Conservation (phyloP, 2,797 vertebrate genomes). For the Paguma larvata region DNA sequence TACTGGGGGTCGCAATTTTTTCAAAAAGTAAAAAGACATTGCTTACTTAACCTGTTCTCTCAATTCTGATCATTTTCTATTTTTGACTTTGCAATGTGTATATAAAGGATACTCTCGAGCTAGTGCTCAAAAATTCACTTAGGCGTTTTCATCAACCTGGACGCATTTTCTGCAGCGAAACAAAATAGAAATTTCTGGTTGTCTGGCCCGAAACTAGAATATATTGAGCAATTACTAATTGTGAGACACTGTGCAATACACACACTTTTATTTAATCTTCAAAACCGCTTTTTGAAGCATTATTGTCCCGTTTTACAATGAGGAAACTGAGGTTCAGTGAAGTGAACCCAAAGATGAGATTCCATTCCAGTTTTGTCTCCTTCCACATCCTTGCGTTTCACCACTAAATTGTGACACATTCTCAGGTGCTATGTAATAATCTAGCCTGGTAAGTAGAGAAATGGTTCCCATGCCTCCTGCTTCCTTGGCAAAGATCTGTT, state of each 20-base stretch:
- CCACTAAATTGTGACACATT: not conserved
- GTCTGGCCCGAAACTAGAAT: not conserved
- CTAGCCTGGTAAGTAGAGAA: not conserved
- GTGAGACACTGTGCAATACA: not conserved
- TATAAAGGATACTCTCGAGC: not conserved
- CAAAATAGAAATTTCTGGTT: not conserved
- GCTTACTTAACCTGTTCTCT: not conserved
- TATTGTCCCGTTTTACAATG: not conserved
- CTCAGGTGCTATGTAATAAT: not conserved
- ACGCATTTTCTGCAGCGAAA: conserved; percentile 12
- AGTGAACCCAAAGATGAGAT: not conserved
- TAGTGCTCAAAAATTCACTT: not conserved
- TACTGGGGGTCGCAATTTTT: not conserved
- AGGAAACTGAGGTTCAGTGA: conserved; percentile 24
- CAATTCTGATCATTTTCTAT: not conserved
- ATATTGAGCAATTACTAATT: conserved; percentile 25
- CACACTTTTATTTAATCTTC: not conserved
- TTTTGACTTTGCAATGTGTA: not conserved
- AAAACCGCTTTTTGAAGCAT: not conserved
- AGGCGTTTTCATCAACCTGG: not conserved
- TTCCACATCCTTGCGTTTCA: not conserved
- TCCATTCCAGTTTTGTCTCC: not conserved
- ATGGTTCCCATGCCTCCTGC: not conserved
- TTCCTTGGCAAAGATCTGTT: not conserved
- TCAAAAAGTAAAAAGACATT: not conserved